Evolutionary conservation across 2,797 vertebrate genomes (phyloP).

Genomic region (Gallirallus australis): DNA sequence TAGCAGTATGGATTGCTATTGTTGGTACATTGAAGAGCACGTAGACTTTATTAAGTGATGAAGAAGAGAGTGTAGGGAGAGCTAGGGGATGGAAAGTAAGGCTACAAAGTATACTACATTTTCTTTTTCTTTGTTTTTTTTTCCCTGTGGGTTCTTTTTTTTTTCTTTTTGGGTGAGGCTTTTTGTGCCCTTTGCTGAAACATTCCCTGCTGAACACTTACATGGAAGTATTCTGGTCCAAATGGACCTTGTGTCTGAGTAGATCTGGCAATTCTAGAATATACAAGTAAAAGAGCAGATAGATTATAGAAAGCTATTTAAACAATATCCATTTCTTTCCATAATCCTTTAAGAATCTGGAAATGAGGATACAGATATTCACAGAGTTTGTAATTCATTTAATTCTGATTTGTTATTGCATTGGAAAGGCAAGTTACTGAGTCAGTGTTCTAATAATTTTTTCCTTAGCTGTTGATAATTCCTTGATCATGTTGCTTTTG

Average conservation of each 20-base stretch:
- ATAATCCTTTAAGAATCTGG: neutral
- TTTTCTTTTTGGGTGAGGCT: neutral
- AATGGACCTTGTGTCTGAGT: neutral
- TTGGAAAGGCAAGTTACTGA: neutral
- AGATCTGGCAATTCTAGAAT: neutral
- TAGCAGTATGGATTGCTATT: neutral
- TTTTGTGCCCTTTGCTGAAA: neutral
- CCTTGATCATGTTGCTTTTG: neutral
- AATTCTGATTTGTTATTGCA: neutral
- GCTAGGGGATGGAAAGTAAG: neutral
- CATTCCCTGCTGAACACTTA: neutral
- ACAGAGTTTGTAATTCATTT: neutral
- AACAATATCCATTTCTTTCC: neutral
- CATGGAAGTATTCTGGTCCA: neutral
- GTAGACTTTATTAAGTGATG: neutral
- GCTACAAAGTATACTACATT: neutral
- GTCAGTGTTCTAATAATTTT: neutral
- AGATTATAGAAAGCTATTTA: neutral
- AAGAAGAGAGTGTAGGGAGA: neutral
- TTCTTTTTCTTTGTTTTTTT: neutral
- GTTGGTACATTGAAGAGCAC: neutral
- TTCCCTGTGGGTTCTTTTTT: neutral
- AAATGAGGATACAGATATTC: neutral
- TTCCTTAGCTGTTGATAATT: conserved; percentile 10
- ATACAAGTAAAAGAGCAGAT: neutral